Evolutionary conservation across 1,140 invertebrate genomes (phyloP).

Genomic region (Cotesia glomerata): DNA sequence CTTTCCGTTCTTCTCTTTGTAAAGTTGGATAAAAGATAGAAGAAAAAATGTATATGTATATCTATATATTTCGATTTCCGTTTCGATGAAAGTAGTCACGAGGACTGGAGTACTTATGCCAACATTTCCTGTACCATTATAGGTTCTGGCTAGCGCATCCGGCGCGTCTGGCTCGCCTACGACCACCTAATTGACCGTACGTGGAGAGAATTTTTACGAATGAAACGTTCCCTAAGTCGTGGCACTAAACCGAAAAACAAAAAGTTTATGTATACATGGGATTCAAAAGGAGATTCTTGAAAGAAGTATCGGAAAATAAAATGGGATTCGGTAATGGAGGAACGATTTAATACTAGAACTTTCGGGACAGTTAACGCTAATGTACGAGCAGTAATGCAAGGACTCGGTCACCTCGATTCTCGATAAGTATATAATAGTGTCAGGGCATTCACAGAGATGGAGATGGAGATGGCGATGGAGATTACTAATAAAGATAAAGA

Average conservation of each 20-base stretch:
- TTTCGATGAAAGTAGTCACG: conserved; percentile 23
- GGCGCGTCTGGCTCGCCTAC: conserved; percentile 21
- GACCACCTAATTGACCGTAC: conserved; percentile 44
- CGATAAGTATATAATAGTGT: not conserved
- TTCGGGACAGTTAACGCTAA: conserved; percentile 38
- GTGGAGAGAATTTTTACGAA: conserved; percentile 38
- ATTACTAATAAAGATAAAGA: not conserved
- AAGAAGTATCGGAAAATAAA: conserved; percentile 4
- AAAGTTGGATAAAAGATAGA: not conserved
- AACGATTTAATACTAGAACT: conserved; percentile 39
- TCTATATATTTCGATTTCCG: not conserved
- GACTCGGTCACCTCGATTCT: not conserved
- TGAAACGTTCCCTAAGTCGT: not conserved
- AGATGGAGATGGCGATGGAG: not conserved
- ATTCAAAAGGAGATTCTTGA: not conserved
- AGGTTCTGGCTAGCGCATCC: conserved; percentile 17
- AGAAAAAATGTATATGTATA: not conserved
- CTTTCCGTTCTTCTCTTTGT: too few species aligned
- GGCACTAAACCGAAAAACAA: not conserved
- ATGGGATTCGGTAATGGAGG: not conserved
- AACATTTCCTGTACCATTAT: conserved; percentile 12
- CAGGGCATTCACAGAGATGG: too few species aligned
- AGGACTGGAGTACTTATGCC: conserved; percentile 8
- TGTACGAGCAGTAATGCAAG: conserved; percentile 22
- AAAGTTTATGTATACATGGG: not conserved